Evolutionary conservation across 2,797 vertebrate species (phyloP), one percentile per base, ranked within the genome.

Genomic region (Mastacembelus armatus): DNA sequence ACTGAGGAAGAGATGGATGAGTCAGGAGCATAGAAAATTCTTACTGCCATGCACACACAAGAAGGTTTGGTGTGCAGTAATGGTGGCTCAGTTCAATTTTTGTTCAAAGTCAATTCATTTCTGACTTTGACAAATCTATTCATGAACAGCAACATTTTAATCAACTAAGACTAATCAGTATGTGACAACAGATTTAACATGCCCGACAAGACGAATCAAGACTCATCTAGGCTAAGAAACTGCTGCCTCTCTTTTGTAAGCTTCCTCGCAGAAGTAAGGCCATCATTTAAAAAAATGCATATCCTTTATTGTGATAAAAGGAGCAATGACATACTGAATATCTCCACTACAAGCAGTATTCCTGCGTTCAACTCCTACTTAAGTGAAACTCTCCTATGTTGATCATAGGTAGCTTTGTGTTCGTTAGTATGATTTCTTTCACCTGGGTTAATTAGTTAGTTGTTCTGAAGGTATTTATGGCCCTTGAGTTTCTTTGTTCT

Each of bases 1-100:
- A 74, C 39, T 18, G 44, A 57, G 24, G 39, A 60, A 60, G 51
- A 81, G 65, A 72, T 19, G 3, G 65, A 75, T 83, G 78, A 84
- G 65, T 80, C 78, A 81, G 67, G 66, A 61, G 36, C 66, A 44
- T 27, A 58, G 30, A 64, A 29, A 66, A 54, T 62, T 30, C 65
- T 19, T 45, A 14, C 36, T 32, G 33, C 14, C n/a, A 18, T 9
- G 27, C 24, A 18, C 3, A 16, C 29, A 60, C 38, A 38, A 16
- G 12, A 11, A 27, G 22, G 12, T 4, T 7, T 2, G 3, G 26
- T 5, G 4, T 38, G n/a, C 10, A 24, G 14, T 19, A 39, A 3
- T 3, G 4, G 24, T 22, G 36, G 10, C 10, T 51, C 12, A 21
- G 5, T 32, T 40, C 8, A 18, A 12, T 38, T 18, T 48, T n/a